Evolutionary conservation across 2,113 vertebrate genomes (phyloP).

Genomic region (Alces alces): DNA sequence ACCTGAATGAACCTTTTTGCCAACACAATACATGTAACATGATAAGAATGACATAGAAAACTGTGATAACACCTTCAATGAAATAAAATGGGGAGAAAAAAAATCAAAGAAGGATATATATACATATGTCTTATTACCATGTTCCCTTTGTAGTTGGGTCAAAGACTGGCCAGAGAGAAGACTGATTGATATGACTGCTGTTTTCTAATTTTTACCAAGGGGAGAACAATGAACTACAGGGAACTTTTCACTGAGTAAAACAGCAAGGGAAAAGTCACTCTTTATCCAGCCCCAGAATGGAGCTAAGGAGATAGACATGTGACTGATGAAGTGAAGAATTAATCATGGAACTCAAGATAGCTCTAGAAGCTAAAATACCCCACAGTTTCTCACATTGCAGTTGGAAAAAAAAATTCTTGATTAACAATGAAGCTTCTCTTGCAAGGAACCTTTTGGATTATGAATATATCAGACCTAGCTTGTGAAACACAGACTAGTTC

Average conservation of each 20-base stretch:
- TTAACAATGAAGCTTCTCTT: neutral
- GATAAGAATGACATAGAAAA: neutral
- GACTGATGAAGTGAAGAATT: neutral
- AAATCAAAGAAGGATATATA: neutral
- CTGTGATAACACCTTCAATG: neutral
- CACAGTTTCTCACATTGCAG: neutral
- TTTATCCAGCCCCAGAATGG: neutral
- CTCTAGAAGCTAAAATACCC: neutral
- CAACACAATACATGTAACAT: neutral
- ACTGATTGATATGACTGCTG: neutral
- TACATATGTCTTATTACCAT: neutral
- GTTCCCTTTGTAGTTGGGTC: neutral
- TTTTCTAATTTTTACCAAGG: neutral
- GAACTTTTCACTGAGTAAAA: neutral
- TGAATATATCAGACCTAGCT: neutral
- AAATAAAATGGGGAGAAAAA: neutral
- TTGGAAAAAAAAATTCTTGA: neutral
- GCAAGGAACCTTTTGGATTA: neutral
- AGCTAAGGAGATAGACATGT: neutral
- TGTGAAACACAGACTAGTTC: neutral
- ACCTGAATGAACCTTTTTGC: neutral
- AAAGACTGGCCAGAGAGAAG: neutral
- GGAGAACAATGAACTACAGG: neutral
- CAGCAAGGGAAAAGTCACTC: neutral
- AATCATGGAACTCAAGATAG: neutral